Evolutionary conservation across 2,888 invertebrate species (phyloP), one percentile per base, ranked within the genome.

Genomic region (Dryomyza anilis): DNA sequence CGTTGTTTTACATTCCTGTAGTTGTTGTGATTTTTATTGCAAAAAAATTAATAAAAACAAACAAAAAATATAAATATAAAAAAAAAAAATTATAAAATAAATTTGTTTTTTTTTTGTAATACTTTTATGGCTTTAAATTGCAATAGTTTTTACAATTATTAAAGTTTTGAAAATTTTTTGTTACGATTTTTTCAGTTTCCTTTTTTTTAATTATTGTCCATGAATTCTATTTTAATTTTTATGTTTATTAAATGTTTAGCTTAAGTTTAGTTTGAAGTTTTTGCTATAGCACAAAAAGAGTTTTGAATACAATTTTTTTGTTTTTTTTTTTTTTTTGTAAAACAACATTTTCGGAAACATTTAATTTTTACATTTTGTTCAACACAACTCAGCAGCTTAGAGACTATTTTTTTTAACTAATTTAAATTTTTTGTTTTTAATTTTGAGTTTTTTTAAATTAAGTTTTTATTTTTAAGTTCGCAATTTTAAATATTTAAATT

Each of bases 161-260:
- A 14, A 63, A 23, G 30, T 46, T 27, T 33, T 43, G 52, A 63
- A 55, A 59, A 55, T 46, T 62, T 62, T n/a, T 65, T 50, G 12
- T 58, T 58, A 33, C 16, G 23, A n/a, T 12, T 43, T 57, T 45
- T 36, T 64, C 21, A n/a, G 33, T 46, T 33, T 64, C 33, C 52
- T 21, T 57, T 23, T 39, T 50, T 63, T 39, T 39, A 73, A 73
- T 76, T 77, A 78, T 77, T 78, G 78, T 78, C 78, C 71, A 76
- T 72, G 70, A 71, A 73, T 76, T 73, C 73, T 71, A 71, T 70
- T 67, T 72, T 72, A 70, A 69, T 72, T 67, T 56, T 64, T 67
- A 56, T 56, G 50, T 68, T 61, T 65, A 57, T 21, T 16, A n/a
- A 16, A 36, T 62, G 52, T 48, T 16, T 19, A 12, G 23, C 68